Conservation (phyloP, 2,888 invertebrate species). For the Ametastegia equiseti region DNA sequence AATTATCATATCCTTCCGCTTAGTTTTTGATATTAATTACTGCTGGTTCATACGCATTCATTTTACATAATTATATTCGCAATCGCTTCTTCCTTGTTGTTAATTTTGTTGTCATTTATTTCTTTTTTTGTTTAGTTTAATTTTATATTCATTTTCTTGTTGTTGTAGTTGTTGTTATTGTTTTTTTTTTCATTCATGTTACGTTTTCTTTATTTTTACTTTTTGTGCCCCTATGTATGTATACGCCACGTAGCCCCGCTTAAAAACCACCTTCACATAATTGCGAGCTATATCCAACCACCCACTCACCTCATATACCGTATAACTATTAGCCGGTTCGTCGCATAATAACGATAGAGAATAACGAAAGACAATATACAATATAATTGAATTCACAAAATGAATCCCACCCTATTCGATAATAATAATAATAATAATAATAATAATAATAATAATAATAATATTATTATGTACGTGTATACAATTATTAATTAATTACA, state of each 20-base stretch:
- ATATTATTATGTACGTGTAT: background rate
- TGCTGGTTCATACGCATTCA: background rate
- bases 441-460: conserved; percentile 24
- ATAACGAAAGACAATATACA: background rate
- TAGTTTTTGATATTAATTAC: too few species aligned
- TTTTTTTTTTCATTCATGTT: background rate
- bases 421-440: conserved; percentile 10
- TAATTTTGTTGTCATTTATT: background rate
- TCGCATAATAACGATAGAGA: background rate
- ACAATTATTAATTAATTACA: background rate
- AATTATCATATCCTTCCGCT: too few species aligned
- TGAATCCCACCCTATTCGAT: background rate
- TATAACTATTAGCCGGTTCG: conserved; percentile 1
- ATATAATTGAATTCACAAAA: conserved; percentile 4
- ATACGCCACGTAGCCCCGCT: background rate
- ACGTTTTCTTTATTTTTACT: background rate
- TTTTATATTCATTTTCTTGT: background rate
- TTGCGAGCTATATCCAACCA: background rate
- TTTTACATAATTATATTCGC: conserved; percentile 1
- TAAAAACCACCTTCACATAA: background rate
- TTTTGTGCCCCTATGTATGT: conserved; percentile 18
- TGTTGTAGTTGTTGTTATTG: background rate
- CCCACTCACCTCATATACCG: background rate
- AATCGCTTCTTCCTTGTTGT: background rate
- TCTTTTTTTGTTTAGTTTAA: background rate